A percentile compares a stretch with the other conserved stretches of the same genome.
Evolutionary conservation across 2,888 invertebrate genomes (phyloP).

Genomic region (Oxystoma pomonae): DNA sequence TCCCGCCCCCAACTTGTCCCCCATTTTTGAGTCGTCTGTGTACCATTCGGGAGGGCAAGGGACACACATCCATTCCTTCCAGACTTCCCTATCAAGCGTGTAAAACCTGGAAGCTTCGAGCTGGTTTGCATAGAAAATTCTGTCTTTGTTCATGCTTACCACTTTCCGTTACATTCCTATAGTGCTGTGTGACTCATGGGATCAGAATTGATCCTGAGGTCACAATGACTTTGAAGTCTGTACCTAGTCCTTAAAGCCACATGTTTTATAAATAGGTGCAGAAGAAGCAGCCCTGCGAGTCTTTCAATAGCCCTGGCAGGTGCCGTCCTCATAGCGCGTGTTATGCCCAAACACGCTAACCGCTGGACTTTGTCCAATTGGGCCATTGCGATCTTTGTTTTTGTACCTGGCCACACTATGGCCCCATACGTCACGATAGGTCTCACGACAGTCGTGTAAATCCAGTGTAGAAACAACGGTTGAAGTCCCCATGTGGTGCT

Average conservation of each 20-base stretch:
- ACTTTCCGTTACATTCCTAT: background rate
- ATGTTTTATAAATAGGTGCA: background rate
- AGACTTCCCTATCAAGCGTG: no score
- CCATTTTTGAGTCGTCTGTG: no score
- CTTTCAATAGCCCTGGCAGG: background rate
- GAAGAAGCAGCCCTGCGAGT: background rate
- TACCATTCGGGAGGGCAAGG: no score
- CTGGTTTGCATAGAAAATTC: no score
- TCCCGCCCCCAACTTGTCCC: no score
- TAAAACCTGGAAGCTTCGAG: no score
- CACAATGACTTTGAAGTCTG: background rate
- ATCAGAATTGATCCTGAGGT: background rate
- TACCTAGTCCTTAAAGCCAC: background rate
- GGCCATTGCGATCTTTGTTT: background rate
- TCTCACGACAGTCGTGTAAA: background rate
- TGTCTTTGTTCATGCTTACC: no score
- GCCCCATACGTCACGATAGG: background rate
- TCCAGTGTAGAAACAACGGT: background rate
- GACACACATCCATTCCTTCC: no score
- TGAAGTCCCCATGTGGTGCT: background rate
- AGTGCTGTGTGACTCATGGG: background rate
- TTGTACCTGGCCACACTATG: background rate
- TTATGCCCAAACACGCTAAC: background rate
- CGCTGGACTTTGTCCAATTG: background rate
- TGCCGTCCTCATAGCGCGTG: background rate